phyloP scores from a whole-genome alignment of 2,888 invertebrate species.

The Ecliptopera silaceata region DNA sequence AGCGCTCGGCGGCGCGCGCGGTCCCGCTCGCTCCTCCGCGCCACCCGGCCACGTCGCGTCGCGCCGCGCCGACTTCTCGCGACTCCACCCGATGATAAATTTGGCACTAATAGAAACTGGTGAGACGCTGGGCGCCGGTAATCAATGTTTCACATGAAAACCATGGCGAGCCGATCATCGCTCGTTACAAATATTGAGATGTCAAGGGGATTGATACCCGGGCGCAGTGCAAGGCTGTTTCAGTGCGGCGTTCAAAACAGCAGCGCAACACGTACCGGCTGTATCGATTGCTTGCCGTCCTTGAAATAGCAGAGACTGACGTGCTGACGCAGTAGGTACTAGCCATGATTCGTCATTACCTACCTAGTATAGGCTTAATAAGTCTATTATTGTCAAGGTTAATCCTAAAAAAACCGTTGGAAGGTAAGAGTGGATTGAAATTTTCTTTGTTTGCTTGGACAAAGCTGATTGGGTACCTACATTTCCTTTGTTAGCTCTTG shows the following conservation, averaged over 20 bases:
- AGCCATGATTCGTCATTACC: conserved; percentile 28
- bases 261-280: conserved; percentile 32
- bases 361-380: conserved; percentile 22
- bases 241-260: conserved; percentile 15
- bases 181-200: conserved; percentile 40
- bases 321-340: conserved; percentile 25
- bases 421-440: conserved; percentile 22
- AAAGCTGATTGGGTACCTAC: conserved; percentile 12
- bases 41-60: conserved; percentile 47
- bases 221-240: conserved; percentile 32
- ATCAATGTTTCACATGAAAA: conserved; percentile 77
- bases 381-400: conserved; percentile 20
- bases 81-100: conserved; percentile 78
- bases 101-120: conserved; percentile 79
- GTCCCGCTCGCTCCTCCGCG: conserved; percentile 58
- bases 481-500: conserved; percentile 19
- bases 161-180: conserved; percentile 57
- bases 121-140: conserved; percentile 71
- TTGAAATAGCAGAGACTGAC: conserved; percentile 28
- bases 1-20: conserved; percentile 45
- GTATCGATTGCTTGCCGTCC: conserved; percentile 36
- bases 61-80: conserved; percentile 61
- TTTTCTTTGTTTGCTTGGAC: conserved; percentile 30
- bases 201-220: conserved; percentile 36
- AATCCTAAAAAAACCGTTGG: conserved; percentile 13